Percentiles rank a stretch among this genome's conserved stretches.
These are phyloP conservation scores for Diadromus collaris DNA, from an alignment of 2,888 invertebrate species.

Conservation along the genomic window DNA sequence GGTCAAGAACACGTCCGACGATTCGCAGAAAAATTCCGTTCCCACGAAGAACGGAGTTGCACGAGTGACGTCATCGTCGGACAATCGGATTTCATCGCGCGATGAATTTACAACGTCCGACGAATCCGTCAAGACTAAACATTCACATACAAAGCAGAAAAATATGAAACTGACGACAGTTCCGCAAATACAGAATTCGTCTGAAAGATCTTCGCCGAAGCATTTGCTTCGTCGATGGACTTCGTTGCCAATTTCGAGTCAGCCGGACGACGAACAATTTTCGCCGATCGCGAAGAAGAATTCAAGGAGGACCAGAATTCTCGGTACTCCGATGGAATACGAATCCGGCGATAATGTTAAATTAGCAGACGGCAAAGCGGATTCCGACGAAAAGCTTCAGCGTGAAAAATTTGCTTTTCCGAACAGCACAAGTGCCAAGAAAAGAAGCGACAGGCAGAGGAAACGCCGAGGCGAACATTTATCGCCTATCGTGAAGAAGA, in stretches of 20 bases:
- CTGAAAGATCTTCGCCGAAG: neutral
- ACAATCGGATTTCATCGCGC: neutral
- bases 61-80: neutral
- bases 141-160: neutral
- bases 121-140: neutral
- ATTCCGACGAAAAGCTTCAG: neutral
- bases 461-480: constrained; percentile 2
- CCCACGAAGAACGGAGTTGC: neutral
- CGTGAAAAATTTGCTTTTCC: neutral
- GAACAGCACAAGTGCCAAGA: neutral
- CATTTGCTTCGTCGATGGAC: neutral
- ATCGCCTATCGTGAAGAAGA: neutral
- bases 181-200: neutral
- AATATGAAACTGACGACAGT: neutral
- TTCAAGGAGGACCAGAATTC: constrained; percentile 13
- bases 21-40: neutral
- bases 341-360: constrained; percentile 24
- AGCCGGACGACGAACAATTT: neutral
- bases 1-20: neutral
- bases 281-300: constrained; percentile 3
- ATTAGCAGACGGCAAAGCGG: neutral
- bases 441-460: neutral
- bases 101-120: neutral
- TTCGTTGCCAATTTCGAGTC: neutral
- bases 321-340: constrained; percentile 12